A percentile compares a stretch with the other conserved stretches of the same genome.
Conservation (phyloP, 2,888 invertebrate genomes). For the Stratiomys singularior region DNA sequence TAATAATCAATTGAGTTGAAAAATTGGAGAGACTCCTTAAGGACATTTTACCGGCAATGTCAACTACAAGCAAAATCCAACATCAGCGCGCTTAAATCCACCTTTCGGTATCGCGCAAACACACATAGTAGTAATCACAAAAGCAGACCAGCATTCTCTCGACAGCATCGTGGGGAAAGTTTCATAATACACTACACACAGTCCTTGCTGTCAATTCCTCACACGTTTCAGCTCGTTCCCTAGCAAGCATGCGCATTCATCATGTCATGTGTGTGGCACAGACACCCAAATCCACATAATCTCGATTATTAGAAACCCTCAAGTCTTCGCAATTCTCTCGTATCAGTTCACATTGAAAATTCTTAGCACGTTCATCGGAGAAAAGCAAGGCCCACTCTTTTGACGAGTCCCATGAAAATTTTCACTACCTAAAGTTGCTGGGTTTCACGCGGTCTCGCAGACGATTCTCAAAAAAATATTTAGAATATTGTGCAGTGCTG, state of each 20-base stretch:
- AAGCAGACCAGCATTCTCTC: not conserved
- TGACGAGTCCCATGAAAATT: not conserved
- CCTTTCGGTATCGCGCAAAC: no score
- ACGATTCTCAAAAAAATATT: no score
- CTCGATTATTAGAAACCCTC: not conserved
- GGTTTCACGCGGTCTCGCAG: not conserved
- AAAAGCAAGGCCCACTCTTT: not conserved
- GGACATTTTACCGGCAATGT: no score
- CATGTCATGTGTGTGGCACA: not conserved
- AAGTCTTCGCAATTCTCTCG: conserved; percentile 2
- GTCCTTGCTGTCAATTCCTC: not conserved
- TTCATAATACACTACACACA: not conserved
- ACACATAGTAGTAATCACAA: no score
- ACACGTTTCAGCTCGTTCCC: not conserved
- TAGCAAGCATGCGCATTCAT: conserved; percentile 1
- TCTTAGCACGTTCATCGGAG: conserved; percentile 15
- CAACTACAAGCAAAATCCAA: no score
- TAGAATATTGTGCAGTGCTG: not conserved
- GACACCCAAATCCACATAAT: not conserved
- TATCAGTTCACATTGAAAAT: conserved; percentile 36
- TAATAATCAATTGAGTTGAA: no score
- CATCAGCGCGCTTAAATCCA: no score
- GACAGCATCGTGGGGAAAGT: not conserved
- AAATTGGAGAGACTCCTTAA: no score
- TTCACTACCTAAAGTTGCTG: not conserved